Conservation (phyloP, 2,888 invertebrate species). For the Itoplectis maculator region DNA sequence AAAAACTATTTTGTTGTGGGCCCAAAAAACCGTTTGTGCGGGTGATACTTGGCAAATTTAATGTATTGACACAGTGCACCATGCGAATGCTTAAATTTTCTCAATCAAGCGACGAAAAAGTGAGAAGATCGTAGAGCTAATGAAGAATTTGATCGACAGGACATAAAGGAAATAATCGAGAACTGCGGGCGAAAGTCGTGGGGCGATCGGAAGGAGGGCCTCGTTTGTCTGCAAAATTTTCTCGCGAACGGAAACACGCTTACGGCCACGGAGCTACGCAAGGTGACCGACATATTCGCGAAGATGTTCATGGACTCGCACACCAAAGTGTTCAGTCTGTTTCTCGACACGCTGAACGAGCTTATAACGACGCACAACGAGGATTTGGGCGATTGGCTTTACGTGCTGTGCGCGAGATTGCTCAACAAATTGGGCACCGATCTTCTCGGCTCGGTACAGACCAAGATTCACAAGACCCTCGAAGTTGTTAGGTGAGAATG, state of each 20-base stretch:
- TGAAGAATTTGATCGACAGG: conserved; percentile 85
- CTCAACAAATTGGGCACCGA: conserved; percentile 97
- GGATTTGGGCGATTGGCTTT: conserved; percentile 97
- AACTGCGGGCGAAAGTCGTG: conserved; percentile 96
- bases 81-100: conserved; percentile 27
- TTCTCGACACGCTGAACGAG: conserved; percentile 96
- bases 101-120: neutral
- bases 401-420: conserved; percentile 93
- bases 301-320: conserved; percentile 99
- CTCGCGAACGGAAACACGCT: conserved; percentile 89
- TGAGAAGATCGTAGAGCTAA: conserved; percentile 19
- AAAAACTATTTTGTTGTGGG: neutral
- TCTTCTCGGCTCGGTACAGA: conserved; percentile 95
- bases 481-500: conserved; percentile 91
- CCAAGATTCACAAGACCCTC: conserved; percentile 94
- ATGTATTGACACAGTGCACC: conserved; percentile 17
- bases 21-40: neutral
- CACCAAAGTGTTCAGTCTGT: conserved; percentile 96
- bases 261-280: conserved; percentile 90
- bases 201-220: conserved; percentile 98
- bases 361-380: conserved; percentile 93
- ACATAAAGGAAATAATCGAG: conserved; percentile 93
- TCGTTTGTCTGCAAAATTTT: conserved; percentile 91
- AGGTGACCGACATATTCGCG: conserved; percentile 96
- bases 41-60: neutral